Conservation (phyloP, 1,140 invertebrate species). For the Thaumatotibia leucotreta region DNA sequence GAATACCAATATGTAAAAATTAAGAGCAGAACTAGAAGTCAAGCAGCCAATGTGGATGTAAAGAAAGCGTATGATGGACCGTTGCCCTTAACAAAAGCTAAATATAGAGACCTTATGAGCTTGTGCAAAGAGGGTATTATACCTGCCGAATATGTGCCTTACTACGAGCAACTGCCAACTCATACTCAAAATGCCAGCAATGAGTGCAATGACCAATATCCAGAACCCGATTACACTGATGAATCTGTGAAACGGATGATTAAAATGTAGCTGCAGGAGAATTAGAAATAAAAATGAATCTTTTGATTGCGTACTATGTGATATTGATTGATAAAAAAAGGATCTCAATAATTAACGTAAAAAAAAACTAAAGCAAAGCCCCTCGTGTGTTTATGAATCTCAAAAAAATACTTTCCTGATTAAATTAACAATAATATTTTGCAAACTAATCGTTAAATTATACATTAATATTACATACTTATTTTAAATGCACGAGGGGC, state of each 20-base stretch:
- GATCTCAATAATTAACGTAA: too few species aligned
- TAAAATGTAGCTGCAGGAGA: background rate
- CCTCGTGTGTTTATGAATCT: too few species aligned
- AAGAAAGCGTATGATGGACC: background rate
- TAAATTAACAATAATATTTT: too few species aligned
- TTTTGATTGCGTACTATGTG: background rate
- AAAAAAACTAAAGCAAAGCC: too few species aligned
- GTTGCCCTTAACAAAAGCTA: background rate
- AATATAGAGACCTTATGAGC: background rate
- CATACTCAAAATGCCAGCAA: background rate
- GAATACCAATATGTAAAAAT: background rate
- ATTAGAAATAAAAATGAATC: background rate
- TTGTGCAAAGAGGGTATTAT: background rate
- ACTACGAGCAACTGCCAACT: background rate
- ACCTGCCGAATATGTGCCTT: background rate
- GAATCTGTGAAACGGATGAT: background rate
- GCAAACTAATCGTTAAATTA: too few species aligned
- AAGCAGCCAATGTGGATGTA: background rate
- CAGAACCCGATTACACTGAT: background rate
- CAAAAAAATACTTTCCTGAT: too few species aligned
- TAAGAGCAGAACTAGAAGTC: background rate
- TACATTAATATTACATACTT: too few species aligned
- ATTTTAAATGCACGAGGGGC: too few species aligned
- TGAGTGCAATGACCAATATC: background rate
- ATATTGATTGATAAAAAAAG: too few species aligned